Evolutionary conservation across 2,797 vertebrate species (phyloP).

Genomic region (Oceanodroma leucorhoa): DNA sequence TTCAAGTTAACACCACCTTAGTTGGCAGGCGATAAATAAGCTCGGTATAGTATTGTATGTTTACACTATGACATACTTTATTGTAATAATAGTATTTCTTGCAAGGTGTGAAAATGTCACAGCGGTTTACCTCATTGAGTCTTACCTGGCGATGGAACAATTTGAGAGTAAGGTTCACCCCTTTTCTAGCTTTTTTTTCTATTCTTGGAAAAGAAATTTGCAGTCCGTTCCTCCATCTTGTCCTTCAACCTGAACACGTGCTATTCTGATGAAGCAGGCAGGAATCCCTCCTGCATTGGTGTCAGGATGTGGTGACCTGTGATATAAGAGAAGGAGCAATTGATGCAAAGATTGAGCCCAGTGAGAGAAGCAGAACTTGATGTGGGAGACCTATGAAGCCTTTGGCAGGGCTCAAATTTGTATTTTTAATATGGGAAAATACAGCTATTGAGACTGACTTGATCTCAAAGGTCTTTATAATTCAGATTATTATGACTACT

Average conservation of each 20-base stretch:
- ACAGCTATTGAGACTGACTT: not conserved
- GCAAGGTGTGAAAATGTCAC: not conserved
- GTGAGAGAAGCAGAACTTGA: not conserved
- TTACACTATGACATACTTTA: not conserved
- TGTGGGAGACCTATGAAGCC: not conserved
- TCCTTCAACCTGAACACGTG: not conserved
- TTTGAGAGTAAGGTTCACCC: not conserved
- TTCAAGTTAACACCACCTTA: not conserved
- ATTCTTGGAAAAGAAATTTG: not conserved
- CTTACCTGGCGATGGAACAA: not conserved
- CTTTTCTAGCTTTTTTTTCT: not conserved
- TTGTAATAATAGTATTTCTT: not conserved
- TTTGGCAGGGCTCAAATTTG: not conserved
- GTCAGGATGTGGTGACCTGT: not conserved
- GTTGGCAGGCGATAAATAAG: not conserved
- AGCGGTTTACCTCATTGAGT: not conserved
- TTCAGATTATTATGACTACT: not conserved
- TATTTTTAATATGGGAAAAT: not conserved
- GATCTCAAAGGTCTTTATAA: conserved; percentile 22
- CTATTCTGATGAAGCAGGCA: not conserved
- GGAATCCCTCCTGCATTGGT: not conserved
- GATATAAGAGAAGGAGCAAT: not conserved
- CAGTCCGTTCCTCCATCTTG: not conserved
- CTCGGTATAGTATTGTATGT: not conserved
- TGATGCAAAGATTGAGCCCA: not conserved